phyloP scores from a whole-genome alignment of 2,797 vertebrate genomes.

The Sphenopsis melanotis region DNA sequence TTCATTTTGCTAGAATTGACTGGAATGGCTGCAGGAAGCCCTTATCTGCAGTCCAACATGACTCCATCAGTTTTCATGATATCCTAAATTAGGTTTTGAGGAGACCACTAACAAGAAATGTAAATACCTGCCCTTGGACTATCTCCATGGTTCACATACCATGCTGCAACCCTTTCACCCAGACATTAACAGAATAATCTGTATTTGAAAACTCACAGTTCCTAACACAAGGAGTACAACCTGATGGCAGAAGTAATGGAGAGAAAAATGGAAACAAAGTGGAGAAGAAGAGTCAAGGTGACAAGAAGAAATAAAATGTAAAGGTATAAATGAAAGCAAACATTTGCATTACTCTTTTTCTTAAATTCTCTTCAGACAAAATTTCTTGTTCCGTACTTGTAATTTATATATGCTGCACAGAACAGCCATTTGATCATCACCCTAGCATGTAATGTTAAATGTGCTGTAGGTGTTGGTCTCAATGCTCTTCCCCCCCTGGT shows the following conservation, averaged over 20 bases:
- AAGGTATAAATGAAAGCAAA: background rate
- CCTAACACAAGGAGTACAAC: background rate
- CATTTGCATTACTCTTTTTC: background rate
- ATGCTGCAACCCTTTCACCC: background rate
- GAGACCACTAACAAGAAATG: background rate
- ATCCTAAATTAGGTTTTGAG: background rate
- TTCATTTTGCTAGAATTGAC: background rate
- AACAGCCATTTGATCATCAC: background rate
- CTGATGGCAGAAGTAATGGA: background rate
- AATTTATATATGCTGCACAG: background rate
- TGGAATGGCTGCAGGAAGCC: background rate
- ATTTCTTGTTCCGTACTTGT: background rate
- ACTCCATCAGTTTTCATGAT: background rate
- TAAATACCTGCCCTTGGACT: background rate
- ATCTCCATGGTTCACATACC: background rate
- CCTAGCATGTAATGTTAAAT: background rate
- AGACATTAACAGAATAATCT: background rate
- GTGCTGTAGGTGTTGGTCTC: background rate
- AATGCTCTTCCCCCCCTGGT: rapidly evolving
- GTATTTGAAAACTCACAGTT: background rate
- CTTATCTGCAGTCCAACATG: background rate
- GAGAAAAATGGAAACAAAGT: background rate
- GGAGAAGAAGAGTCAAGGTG: background rate
- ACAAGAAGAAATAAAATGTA: background rate
- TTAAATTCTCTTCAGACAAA: background rate